Evolutionary conservation across 2,888 invertebrate species (phyloP).

Genomic region (Acheta domesticus): DNA sequence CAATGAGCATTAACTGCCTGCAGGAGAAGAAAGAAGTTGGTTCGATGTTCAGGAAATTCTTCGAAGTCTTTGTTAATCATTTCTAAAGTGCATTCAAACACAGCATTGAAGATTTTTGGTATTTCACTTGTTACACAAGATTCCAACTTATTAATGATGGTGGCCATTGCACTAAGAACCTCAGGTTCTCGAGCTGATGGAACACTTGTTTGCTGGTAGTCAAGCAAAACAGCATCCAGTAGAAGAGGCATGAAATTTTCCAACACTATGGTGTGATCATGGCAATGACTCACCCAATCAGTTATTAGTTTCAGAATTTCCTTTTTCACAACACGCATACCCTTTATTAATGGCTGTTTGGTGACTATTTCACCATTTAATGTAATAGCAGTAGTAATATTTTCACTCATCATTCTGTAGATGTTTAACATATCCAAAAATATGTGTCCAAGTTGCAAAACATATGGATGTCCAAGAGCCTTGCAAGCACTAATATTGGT

Average conservation of each 20-base stretch:
- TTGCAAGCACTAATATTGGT: slow-evolving; percentile 98
- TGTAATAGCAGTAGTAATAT: slow-evolving; percentile 89
- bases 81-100: slow-evolving; percentile 97
- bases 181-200: slow-evolving; percentile 96
- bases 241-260: slow-evolving; percentile 97
- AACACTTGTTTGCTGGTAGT: slow-evolving; percentile 94
- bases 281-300: slow-evolving; percentile 91
- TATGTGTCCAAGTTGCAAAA: slow-evolving; percentile 90
- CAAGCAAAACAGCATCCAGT: slow-evolving; percentile 91
- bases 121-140: slow-evolving; percentile 89
- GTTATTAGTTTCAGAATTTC: slow-evolving; percentile 96
- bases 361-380: slow-evolving; percentile 95
- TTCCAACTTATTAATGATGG: slow-evolving; percentile 89
- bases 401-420: slow-evolving; percentile 96
- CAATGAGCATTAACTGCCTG: slow-evolving; percentile 86
- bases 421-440: slow-evolving; percentile 99
- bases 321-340: slow-evolving; percentile 97
- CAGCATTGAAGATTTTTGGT: slow-evolving; percentile 98
- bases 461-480: slow-evolving; percentile 94
- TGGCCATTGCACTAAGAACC: slow-evolving; percentile 93
- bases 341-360: slow-evolving; percentile 95
- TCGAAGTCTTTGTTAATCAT: slow-evolving; percentile 99
- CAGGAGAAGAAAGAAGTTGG: slow-evolving; percentile 93
- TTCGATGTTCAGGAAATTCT: slow-evolving; percentile 97
- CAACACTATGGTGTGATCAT: slow-evolving; percentile 84